Percentiles rank a stretch among this genome's conserved stretches.
phyloP scores from a whole-genome alignment of 2,888 invertebrate species.

The Junonia oenone region DNA sequence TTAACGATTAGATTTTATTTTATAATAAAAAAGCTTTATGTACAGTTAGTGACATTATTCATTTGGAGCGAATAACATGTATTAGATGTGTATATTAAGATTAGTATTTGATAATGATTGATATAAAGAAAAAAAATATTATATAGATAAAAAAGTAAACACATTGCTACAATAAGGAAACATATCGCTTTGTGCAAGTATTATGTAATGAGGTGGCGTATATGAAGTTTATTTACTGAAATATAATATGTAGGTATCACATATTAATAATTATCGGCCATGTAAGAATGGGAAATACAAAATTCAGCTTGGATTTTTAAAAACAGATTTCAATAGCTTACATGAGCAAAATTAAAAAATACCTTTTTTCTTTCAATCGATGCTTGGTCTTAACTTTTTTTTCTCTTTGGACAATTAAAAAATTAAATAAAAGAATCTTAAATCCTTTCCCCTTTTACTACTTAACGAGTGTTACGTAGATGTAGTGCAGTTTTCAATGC shows the following conservation, averaged over 20 bases:
- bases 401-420: neutral
- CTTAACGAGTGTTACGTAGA: constrained; percentile 11
- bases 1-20: constrained; percentile 72
- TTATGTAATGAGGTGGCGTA: constrained; percentile 43
- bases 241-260: constrained; percentile 7
- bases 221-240: constrained; percentile 51
- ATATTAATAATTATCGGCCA: constrained; percentile 6
- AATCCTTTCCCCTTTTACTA: constrained; percentile 5
- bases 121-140: constrained; percentile 43
- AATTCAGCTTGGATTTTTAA: neutral
- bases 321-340: too few relatives aligned
- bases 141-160: constrained; percentile 54
- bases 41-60: constrained; percentile 70
- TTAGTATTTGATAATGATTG: constrained; percentile 74
- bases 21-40: constrained; percentile 69
- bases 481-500: constrained; percentile 46
- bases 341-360: neutral
- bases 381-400: neutral
- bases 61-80: constrained; percentile 61
- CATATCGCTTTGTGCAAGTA: constrained; percentile 75
- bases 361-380: neutral
- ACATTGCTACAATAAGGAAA: constrained; percentile 74
- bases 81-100: constrained; percentile 67
- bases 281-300: constrained; percentile 5
- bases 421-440: neutral